Evolutionary conservation across 2,888 invertebrate genomes (phyloP).

Genomic region (Drosophila nr. medialis): DNA sequence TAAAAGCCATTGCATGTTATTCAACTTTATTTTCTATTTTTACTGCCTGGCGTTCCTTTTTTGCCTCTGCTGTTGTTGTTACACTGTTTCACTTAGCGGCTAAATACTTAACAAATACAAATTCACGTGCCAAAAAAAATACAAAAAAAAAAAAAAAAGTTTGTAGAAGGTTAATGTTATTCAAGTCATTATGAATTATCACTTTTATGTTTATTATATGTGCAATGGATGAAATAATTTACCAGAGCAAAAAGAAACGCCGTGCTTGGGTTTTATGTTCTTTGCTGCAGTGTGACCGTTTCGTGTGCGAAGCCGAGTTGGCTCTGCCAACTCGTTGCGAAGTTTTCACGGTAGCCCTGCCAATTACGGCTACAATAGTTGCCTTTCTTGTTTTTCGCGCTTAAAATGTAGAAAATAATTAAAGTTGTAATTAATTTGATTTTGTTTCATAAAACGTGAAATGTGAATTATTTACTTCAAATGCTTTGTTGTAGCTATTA

Average conservation of each 20-base stretch:
- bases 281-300: conserved; percentile 51
- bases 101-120: conserved; percentile 64
- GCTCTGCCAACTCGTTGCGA: conserved; percentile 16
- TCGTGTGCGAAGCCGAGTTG: rapidly evolving
- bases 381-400: not conserved
- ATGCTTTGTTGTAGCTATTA: too few relatives aligned
- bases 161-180: conserved; percentile 42
- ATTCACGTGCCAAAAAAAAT: conserved; percentile 74
- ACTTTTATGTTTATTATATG: conserved; percentile 28
- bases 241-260: conserved; percentile 54
- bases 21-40: conserved; percentile 23
- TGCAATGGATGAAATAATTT: conserved; percentile 40
- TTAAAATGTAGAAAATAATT: not conserved
- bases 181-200: conserved; percentile 63
- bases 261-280: conserved; percentile 49
- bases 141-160: conserved; percentile 61
- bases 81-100: conserved; percentile 64
- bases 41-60: conserved; percentile 40
- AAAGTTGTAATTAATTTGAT: not conserved
- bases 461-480: not conserved
- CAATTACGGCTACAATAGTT: not conserved
- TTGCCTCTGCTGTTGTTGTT: conserved; percentile 36
- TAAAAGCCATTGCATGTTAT: conserved; percentile 19
- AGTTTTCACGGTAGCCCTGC: not conserved
- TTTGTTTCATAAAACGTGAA: not conserved